Evolutionary conservation across 2,797 vertebrate species (phyloP), one percentile per base, ranked within the genome.

Genomic region (Chelon labrosus): DNA sequence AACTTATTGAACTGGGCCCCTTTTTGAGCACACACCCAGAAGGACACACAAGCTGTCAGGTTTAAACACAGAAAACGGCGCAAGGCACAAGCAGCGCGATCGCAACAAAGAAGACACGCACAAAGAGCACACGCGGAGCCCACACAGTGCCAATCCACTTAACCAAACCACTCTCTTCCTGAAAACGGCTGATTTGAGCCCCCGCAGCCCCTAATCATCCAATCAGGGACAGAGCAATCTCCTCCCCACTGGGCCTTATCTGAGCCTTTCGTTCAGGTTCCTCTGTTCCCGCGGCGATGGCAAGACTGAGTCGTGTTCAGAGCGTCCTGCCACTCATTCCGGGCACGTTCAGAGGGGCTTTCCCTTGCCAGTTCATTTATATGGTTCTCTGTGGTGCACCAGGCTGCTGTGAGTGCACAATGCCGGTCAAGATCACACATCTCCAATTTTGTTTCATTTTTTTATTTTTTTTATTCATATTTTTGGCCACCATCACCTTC

Each of bases 121-220:
- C 79, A 90, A 84, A 74, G 83, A 85, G 80, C 84, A 70, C 86
- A 85, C 83, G 88, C 82, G 79, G 79, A 75, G 87, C 59, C 75
- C 85, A 82, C 89, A 80, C 91, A 77, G 85, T 96, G 95, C 95
- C 96, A 96, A 94, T 97, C 95, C 93, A 93, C 93, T 95, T 95
- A 95, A 96, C 94, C 94, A 95, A 95, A 95, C 93, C 93, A 89
- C 93, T 93, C 94, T 93, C 93, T 92, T 91, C 86, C 96, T 95
- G 95, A 97, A 96, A 96, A 95, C 88, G 89, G 80, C 89, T 95
- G 95, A 95, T 96, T 96, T 94, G 94, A 95, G 94, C 94, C 95
- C 98, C 97, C 72, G 95, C 96, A 96, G 97, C 94, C 96, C 95
- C 91, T 97, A 98, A 98, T 98, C 96, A 98, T 96, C 95, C 97